phyloP scores from a whole-genome alignment of 2,888 invertebrate genomes.

The Aromia moschata region DNA sequence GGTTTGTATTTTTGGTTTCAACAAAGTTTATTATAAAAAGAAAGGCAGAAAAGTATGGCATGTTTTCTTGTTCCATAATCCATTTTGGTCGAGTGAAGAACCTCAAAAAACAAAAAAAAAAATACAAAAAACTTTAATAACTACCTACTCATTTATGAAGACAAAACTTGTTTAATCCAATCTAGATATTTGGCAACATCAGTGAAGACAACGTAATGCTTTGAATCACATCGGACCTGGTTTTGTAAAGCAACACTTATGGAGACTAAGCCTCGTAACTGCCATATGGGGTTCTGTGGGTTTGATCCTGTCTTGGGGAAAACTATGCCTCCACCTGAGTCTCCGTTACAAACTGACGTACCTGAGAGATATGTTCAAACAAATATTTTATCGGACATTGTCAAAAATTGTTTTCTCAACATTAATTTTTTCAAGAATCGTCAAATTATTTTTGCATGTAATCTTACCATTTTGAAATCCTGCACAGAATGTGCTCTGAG shows the following conservation, averaged over 20 bases:
- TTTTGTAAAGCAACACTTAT: constrained; percentile 68
- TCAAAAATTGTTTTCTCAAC: too few relatives aligned
- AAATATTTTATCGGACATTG: constrained; percentile 25
- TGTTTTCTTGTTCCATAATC: too few relatives aligned
- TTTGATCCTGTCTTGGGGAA: constrained; percentile 52
- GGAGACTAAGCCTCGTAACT: constrained; percentile 66
- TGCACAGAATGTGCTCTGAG: constrained; percentile 66
- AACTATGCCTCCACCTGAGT: constrained; percentile 62
- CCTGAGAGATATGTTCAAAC: constrained; percentile 57
- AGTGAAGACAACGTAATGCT: constrained; percentile 71
- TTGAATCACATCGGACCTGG: constrained; percentile 68
- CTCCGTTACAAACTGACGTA: constrained; percentile 68
- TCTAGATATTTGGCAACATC: constrained; percentile 69
- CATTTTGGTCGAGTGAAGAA: too few relatives aligned
- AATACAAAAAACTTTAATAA: too few relatives aligned
- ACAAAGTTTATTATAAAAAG: too few relatives aligned
- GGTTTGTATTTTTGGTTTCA: too few relatives aligned
- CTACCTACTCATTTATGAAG: too few relatives aligned
- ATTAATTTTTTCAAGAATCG: too few relatives aligned
- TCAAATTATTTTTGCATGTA: too few relatives aligned
- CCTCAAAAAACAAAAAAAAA: too few relatives aligned
- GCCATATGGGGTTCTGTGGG: constrained; percentile 50
- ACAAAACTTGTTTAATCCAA: constrained; percentile 62
- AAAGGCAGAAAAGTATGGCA: too few relatives aligned
- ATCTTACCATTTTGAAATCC: constrained; percentile 60